Percentiles rank a stretch among this genome's conserved stretches.
Evolutionary conservation across 1,140 invertebrate species (phyloP).

Genomic region (Caerostris darwini): DNA sequence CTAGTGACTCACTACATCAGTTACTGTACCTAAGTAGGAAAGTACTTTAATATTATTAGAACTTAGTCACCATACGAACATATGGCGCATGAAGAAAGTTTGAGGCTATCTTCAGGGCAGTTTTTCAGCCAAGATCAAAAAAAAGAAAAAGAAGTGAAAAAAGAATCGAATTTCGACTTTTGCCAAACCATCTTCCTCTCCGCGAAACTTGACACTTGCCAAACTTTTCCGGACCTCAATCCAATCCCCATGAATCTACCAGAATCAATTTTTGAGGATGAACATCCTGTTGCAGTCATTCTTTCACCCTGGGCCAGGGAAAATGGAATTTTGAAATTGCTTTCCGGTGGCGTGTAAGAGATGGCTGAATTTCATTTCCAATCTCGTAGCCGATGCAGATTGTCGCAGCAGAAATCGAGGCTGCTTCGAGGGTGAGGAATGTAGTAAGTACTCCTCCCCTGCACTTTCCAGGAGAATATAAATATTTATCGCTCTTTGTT

Average conservation of each 20-base stretch:
- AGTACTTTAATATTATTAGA: too few species aligned
- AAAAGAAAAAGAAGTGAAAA: too few species aligned
- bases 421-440: neutral
- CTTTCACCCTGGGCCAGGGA: neutral
- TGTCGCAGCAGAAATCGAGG: conserved; percentile 17
- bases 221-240: neutral
- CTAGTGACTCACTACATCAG: too few species aligned
- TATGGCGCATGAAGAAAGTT: too few species aligned
- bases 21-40: too few species aligned
- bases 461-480: neutral
- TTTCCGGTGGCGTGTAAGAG: conserved; percentile 33
- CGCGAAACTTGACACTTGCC: conserved; percentile 25
- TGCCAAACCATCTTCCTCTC: neutral
- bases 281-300: conserved; percentile 19
- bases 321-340: conserved; percentile 61
- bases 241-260: conserved; percentile 4
- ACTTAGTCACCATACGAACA: too few species aligned
- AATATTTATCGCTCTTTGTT: conserved; percentile 4
- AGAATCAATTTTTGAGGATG: neutral
- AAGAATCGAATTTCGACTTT: neutral
- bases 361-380: conserved; percentile 57
- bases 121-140: too few species aligned
- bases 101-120: too few species aligned
- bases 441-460: neutral
- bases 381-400: conserved; percentile 20